phyloP scores from a whole-genome alignment of 1,140 invertebrate species.

The Lordiphosa clarofinis region DNA sequence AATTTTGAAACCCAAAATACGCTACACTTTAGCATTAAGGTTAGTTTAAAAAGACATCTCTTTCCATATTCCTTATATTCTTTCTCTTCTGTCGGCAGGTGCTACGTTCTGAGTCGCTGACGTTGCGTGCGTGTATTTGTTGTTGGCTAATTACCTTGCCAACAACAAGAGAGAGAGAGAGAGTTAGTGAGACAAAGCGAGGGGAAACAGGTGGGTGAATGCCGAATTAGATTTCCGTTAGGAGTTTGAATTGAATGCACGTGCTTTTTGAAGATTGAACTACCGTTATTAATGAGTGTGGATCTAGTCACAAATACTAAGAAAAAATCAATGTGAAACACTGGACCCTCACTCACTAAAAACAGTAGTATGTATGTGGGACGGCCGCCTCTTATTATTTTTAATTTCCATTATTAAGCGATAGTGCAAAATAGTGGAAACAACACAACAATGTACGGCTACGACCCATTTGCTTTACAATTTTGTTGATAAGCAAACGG shows the following conservation, averaged over 20 bases:
- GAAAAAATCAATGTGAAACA: conserved; percentile 75
- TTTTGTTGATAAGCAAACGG: conserved; percentile 35
- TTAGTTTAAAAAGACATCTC: conserved; percentile 41
- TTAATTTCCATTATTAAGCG: conserved; percentile 74
- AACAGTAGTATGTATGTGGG: conserved; percentile 62
- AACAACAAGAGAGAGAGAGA: conserved; percentile 15
- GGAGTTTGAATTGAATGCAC: conserved; percentile 20
- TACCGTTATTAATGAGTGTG: conserved; percentile 80
- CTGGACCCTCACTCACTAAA: conserved; percentile 80
- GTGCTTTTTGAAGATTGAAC: conserved; percentile 52
- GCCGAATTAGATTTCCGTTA: conserved; percentile 22
- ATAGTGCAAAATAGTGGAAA: conserved; percentile 64
- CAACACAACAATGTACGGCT: conserved; percentile 50
- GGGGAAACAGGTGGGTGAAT: conserved; percentile 9
- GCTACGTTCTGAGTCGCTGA: conserved; percentile 54
- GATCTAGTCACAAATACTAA: conserved; percentile 79
- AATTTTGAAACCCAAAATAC: conserved; percentile 48
- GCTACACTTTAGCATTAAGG: conserved; percentile 63
- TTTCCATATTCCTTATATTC: conserved; percentile 12
- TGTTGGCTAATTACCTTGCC: conserved; percentile 70
- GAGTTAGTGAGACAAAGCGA: conserved; percentile 8
- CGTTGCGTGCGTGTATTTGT: conserved; percentile 49
- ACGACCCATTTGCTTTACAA: conserved; percentile 38
- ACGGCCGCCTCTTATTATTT: conserved; percentile 17
- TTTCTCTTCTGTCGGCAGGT: conserved; percentile 38